Base-by-base conservation (phyloP, 2,888 invertebrate species). In the Athalia rosae region DNA sequence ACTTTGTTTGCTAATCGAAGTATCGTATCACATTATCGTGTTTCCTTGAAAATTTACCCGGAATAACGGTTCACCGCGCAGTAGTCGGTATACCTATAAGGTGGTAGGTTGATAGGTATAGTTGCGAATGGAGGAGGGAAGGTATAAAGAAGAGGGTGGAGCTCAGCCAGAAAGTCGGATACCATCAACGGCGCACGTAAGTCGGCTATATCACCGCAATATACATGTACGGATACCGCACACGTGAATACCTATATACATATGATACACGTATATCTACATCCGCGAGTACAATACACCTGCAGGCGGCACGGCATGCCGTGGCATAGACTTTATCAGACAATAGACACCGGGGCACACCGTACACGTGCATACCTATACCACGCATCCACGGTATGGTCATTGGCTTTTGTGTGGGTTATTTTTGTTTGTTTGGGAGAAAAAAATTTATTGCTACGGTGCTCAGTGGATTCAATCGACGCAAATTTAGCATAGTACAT, bases 21-120 rank as follows among this genome's bases (percentile, higher is more conserved):
- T 71, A 71, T 71, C 71, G 71, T 71, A 71, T 71, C 71, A 58
- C 71, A 71, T 71, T 71, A 71, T 71, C 71, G 71, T 71, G 56
- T 71, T 71, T 71, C 56, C 71, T 71, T 71, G 71, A 71, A 71
- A 56, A 71, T 71, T 71, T 71, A 71, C 71, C 58, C 56, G 58
- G 71, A 71, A 71, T 71, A 71, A 67, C 67, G 67, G 53, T 53
- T 50, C n/a, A 53, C 11, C 15, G 66, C 4, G 66, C 7, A 66
- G 53, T n/a, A 41, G 4, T 13, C n/a, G 67, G 67, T 67, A 15
- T 28, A 67, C n/a, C n/a, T 48, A 48, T 28, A 13, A 41, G 66
- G 48, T 66, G 66, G 28, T 9, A 58, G 9, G 58, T 58, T 6
- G 13, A 62, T 9, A 11, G 4, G 11, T 7, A 61, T 28, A 15